These are phyloP conservation scores for Sesia apiformis DNA, from an alignment of 2,888 invertebrate species.

Conservation along the genomic window DNA sequence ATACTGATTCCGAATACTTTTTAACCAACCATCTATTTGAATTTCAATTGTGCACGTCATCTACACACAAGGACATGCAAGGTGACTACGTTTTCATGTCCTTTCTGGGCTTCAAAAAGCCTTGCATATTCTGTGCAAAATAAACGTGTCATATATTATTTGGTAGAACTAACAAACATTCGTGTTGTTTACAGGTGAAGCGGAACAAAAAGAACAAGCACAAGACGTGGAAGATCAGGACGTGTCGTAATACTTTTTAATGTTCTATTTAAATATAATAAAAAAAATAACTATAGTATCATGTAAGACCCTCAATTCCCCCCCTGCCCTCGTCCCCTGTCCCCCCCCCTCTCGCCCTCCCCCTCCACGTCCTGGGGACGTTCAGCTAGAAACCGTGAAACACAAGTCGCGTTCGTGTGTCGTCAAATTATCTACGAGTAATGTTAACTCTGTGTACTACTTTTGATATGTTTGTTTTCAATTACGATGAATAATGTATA, in stretches of 20 bases:
- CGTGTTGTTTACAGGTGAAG: conserved; percentile 79
- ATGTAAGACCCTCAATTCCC: conserved; percentile 48
- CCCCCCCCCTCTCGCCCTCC: too few species aligned
- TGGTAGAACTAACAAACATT: background rate
- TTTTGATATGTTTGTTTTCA: conserved; percentile 67
- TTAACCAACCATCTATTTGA: too few species aligned
- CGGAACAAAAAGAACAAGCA: conserved; percentile 92
- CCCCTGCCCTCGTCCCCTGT: too few species aligned
- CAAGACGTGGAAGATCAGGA: conserved; percentile 97
- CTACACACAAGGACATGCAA: too few species aligned
- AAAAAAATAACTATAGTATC: conserved; percentile 70
- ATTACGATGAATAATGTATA: conserved; percentile 58
- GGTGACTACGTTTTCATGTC: too few species aligned
- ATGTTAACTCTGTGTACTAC: conserved; percentile 51
- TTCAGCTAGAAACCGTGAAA: background rate
- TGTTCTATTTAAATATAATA: conserved; percentile 62
- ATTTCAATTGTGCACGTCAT: too few species aligned
- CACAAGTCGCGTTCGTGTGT: conserved; percentile 34
- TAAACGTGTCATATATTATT: too few species aligned
- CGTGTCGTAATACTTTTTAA: conserved; percentile 86
- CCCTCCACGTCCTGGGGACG: too few species aligned
- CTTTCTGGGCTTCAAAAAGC: too few species aligned
- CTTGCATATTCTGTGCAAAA: too few species aligned
- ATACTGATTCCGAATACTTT: too few species aligned
- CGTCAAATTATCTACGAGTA: conserved; percentile 54